Percentiles rank a stretch among this genome's conserved stretches.
These are phyloP conservation scores for Eupithecia centaureata DNA, from an alignment of 2,888 invertebrate genomes.

Conservation along the genomic window DNA sequence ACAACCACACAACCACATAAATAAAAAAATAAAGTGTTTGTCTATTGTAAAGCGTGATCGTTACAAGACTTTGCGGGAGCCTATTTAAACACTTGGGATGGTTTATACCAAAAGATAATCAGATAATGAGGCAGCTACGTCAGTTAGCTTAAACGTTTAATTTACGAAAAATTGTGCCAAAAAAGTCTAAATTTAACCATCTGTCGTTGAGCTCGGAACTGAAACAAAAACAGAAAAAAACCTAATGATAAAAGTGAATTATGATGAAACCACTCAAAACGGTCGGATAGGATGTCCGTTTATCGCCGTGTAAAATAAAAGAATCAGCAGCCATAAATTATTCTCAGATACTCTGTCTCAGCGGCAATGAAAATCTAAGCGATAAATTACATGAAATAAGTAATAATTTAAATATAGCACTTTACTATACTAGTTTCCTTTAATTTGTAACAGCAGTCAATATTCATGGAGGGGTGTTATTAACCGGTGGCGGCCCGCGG, in stretches of 20 bases:
- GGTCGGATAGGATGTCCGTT: constrained; percentile 45
- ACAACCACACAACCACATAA: neutral
- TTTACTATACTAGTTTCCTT: constrained; percentile 65
- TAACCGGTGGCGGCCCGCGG: constrained; percentile 72
- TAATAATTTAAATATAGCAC: constrained; percentile 70
- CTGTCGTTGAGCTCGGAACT: no score
- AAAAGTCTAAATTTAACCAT: no score
- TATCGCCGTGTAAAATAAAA: constrained; percentile 45
- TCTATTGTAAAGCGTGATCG: neutral
- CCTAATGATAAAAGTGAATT: constrained; percentile 59
- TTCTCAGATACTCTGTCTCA: constrained; percentile 27
- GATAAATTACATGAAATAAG: constrained; percentile 65
- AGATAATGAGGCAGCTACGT: no score
- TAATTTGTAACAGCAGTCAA: constrained; percentile 77
- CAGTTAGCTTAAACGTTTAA: no score
- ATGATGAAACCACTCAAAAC: constrained; percentile 56
- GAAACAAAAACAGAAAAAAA: no score
- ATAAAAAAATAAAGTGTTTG: neutral
- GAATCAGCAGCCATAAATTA: constrained; percentile 44
- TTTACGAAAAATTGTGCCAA: no score
- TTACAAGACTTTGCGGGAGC: constrained; percentile 35
- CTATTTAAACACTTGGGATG: constrained; percentile 53
- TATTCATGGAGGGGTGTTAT: constrained; percentile 76
- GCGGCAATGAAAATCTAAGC: constrained; percentile 38
- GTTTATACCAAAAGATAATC: no score